A percentile compares a stretch with the other conserved stretches of the same genome.
Conservation (phyloP, 2,888 invertebrate genomes). For the Plutella xylostella region DNA sequence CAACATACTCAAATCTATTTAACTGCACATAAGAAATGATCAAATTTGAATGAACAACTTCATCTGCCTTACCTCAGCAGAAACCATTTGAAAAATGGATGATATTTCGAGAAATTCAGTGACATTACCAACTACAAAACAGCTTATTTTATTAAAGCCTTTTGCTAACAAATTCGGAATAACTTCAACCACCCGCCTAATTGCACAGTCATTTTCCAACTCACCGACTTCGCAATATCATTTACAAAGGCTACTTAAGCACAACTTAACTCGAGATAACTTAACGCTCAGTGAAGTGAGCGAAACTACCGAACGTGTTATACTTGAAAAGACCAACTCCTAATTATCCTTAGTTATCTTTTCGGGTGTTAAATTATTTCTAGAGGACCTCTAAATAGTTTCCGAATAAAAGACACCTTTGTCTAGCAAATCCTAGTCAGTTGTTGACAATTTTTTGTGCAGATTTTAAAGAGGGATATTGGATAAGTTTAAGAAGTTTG, state of each 20-base stretch:
- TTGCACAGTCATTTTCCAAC: conserved; percentile 22
- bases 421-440: conserved; percentile 23
- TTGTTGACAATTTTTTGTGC: conserved; percentile 24
- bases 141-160: too few species aligned
- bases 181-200: neutral
- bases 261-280: conserved; percentile 7
- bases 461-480: conserved; percentile 1
- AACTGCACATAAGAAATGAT: too few species aligned
- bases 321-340: conserved; percentile 13
- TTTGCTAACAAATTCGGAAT: neutral
- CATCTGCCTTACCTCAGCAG: too few species aligned
- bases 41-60: too few species aligned
- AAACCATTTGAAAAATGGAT: too few species aligned
- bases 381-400: conserved; percentile 19
- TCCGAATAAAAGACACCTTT: conserved; percentile 20
- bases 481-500: conserved; percentile 19
- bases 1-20: too few species aligned
- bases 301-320: conserved; percentile 21
- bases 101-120: too few species aligned
- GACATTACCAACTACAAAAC: too few species aligned
- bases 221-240: conserved; percentile 20
- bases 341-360: conserved; percentile 31
- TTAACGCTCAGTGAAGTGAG: conserved; percentile 13
- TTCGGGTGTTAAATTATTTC: conserved; percentile 23
- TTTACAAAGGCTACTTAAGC: conserved; percentile 10